phyloP scores from a whole-genome alignment of 2,888 invertebrate species.

The Drosophila formosana region DNA sequence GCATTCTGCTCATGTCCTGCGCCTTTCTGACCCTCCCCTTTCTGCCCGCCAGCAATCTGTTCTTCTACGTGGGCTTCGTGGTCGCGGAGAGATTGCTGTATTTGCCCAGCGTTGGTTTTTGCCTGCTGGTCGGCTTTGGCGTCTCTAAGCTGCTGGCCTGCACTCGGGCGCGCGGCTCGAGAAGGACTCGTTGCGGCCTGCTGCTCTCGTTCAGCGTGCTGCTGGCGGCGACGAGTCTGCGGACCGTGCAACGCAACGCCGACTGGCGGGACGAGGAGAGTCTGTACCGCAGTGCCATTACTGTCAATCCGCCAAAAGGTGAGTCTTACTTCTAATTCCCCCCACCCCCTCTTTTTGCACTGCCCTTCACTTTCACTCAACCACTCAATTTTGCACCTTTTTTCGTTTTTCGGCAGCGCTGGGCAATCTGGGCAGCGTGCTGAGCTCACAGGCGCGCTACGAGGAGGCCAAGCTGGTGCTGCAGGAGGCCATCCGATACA shows the following conservation, averaged over 20 bases:
- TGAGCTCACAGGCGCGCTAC: slow-evolving; percentile 94
- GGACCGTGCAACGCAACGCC: slow-evolving; percentile 92
- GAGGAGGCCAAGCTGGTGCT: slow-evolving; percentile 96
- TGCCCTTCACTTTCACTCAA: not conserved
- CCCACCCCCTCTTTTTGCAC: not conserved
- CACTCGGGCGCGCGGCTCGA: slow-evolving; percentile 80
- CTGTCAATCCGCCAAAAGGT: slow-evolving; percentile 99
- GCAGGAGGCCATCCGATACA: slow-evolving; percentile 94
- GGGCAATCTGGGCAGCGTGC: slow-evolving; percentile 98
- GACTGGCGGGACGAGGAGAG: slow-evolving; percentile 98
- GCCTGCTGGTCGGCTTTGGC: slow-evolving; percentile 93
- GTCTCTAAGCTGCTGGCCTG: slow-evolving; percentile 85
- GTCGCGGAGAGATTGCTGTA: slow-evolving; percentile 98
- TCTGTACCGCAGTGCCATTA: slow-evolving; percentile 95
- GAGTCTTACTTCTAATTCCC: slow-evolving; percentile 41
- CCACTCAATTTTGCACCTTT: not conserved
- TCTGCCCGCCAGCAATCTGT: slow-evolving; percentile 97
- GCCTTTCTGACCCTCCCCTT: slow-evolving; percentile 95
- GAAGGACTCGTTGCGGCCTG: slow-evolving; percentile 71
- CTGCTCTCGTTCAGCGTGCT: slow-evolving; percentile 86
- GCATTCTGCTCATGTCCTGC: slow-evolving; percentile 87
- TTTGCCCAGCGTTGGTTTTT: slow-evolving; percentile 97
- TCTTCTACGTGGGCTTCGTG: slow-evolving; percentile 99
- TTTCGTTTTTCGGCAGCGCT: slow-evolving; percentile 89
- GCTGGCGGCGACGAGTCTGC: slow-evolving; percentile 89